These are phyloP conservation scores for Eremophila alpestris DNA, from an alignment of 2,797 vertebrate species.

Conservation along the genomic window DNA sequence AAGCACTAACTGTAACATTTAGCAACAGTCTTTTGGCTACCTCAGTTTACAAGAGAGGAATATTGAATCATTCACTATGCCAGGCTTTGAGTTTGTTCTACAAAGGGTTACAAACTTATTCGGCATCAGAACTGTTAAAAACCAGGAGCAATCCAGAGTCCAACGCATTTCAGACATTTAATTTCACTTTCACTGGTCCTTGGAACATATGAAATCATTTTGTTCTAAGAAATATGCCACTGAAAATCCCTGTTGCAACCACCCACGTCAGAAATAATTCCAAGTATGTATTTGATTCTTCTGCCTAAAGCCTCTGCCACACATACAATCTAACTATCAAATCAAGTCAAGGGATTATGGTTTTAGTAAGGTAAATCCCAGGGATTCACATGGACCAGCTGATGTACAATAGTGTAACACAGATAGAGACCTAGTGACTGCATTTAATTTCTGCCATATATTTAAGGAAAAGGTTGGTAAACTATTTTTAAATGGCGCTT, in stretches of 20 bases:
- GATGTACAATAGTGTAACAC: constrained; percentile 10
- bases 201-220: not conserved
- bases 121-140: not conserved
- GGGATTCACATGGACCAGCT: constrained; percentile 16
- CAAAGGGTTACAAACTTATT: not conserved
- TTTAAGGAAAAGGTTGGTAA: not conserved
- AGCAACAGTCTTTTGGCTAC: not conserved
- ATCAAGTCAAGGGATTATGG: constrained; percentile 59
- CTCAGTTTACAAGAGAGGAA: not conserved
- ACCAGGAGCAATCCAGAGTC: not conserved
- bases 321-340: constrained; percentile 61
- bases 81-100: not conserved
- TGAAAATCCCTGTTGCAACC: constrained; percentile 26
- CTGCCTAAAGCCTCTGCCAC: constrained; percentile 17
- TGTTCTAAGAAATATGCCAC: constrained; percentile 33
- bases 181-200: constrained; percentile 36
- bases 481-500: not conserved
- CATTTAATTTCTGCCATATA: not conserved
- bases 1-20: not conserved
- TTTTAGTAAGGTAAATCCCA: constrained; percentile 51
- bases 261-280: constrained; percentile 56
- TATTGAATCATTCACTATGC: not conserved
- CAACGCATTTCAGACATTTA: not conserved
- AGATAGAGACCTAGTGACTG: not conserved
- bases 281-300: constrained; percentile 47